A percentile compares a stretch with the other conserved stretches of the same genome.
phyloP scores from a whole-genome alignment of 1,140 invertebrate species.

The Rhyzopertha dominica region DNA sequence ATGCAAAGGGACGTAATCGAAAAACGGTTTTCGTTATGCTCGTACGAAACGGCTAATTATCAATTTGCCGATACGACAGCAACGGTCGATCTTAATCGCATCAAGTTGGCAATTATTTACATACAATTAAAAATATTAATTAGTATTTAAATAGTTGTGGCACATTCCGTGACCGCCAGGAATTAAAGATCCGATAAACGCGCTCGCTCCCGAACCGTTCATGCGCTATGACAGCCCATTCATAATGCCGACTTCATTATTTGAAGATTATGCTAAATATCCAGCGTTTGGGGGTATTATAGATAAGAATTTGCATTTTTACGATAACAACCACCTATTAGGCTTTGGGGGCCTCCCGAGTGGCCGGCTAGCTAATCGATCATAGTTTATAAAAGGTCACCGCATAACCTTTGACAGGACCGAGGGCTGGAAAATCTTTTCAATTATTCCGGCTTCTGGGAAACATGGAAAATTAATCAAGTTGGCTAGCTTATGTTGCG shows the following conservation, averaged over 20 bases:
- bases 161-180: constrained; percentile 31
- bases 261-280: constrained; percentile 32
- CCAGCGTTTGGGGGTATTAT: constrained; percentile 20
- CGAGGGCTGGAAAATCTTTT: no score
- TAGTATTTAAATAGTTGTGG: constrained; percentile 30
- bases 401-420: background rate
- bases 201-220: constrained; percentile 19
- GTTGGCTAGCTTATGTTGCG: no score
- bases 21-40: no score
- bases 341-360: constrained; percentile 18
- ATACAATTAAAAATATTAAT: constrained; percentile 27
- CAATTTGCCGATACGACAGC: no score
- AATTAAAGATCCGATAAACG: constrained; percentile 30
- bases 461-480: no score
- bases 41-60: no score
- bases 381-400: constrained; percentile 22
- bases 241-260: constrained; percentile 38
- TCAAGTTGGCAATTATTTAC: constrained; percentile 17
- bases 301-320: constrained; percentile 33
- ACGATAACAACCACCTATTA: constrained; percentile 28
- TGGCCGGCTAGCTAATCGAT: constrained; percentile 25
- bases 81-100: constrained; percentile 5
- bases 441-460: no score
- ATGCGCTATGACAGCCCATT: constrained; percentile 36
- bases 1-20: no score